Base-by-base conservation (phyloP, 2,888 invertebrate species). In the Spisula subtruncata region DNA sequence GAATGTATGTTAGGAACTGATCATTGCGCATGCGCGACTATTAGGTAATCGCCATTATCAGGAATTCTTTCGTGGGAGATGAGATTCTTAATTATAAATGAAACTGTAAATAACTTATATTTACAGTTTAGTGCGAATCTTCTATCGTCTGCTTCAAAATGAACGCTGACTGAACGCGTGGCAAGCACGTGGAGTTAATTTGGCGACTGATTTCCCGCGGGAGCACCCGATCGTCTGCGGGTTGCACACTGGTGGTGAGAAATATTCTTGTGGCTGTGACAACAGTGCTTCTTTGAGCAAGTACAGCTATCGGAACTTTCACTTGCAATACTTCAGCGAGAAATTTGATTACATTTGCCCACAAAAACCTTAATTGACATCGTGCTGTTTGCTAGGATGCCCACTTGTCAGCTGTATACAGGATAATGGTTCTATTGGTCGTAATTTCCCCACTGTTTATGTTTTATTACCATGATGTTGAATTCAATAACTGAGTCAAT, bases 281-380 rank as follows among this genome's bases (percentile, higher is more conserved):
- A 83, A 41, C 41, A 60, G 87, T 81, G 86, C 84, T 84, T 79
- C 84, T 85, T 85, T 89, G 91, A 89, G 84, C 60, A 81, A 79
- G 81, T 71, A 81, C 89, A 85, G 89, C 89, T 88, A 88, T 91
- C 84, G 84, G 80, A 46, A 41, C 75, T 88, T 89, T 91, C 86
- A 83, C 84, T 84, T 89, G 88, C 91, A 91, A 89, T 91, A 91
- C 89, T 86, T 91, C 89, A 89, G 25, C 75, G 79, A 48, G 83
- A 71, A 88, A 89, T 89, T 81, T 79, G 83, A 90, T 90, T 88
- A 88, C n/a, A 29, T 88, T 41, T 83, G 81, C 81, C 60, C 54
- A 75, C 41, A 88, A 83, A n/a, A 66, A 56, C 51, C 48, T 66
- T 88, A 90, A 90, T 88, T 90, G 90, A 83, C 80, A 80, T 35